phyloP scores from a whole-genome alignment of 1,140 invertebrate species.

The Calosoma granatense region DNA sequence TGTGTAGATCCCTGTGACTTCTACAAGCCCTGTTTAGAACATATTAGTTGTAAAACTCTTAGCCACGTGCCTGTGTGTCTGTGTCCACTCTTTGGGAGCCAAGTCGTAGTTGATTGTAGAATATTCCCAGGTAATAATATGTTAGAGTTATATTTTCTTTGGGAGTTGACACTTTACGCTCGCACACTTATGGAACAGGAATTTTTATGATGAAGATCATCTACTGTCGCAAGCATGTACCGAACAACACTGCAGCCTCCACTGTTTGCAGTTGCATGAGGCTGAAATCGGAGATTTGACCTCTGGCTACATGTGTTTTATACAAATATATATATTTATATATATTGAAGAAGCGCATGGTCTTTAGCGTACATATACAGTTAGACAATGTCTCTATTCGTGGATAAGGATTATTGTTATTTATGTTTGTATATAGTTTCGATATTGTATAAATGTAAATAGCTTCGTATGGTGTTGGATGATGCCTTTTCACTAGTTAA shows the following conservation, averaged over 20 bases:
- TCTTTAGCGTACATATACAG: background rate
- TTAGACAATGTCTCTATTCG: background rate
- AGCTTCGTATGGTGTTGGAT: background rate
- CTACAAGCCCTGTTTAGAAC: slow-evolving; percentile 30
- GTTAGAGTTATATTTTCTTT: slow-evolving; percentile 13
- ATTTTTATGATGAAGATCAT: slow-evolving; percentile 11
- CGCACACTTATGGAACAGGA: slow-evolving; percentile 7
- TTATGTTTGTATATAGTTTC: background rate
- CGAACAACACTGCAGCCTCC: slow-evolving; percentile 18
- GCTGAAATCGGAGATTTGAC: slow-evolving; percentile 5
- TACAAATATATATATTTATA: background rate
- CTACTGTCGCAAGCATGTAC: slow-evolving; percentile 4
- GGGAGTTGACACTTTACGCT: slow-evolving; percentile 12
- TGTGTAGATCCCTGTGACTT: slow-evolving; percentile 47
- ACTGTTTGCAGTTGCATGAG: slow-evolving; percentile 20
- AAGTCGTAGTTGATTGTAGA: slow-evolving; percentile 38
- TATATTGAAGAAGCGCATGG: background rate
- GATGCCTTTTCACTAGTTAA: background rate
- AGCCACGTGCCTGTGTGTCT: slow-evolving; percentile 42
- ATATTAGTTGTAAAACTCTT: slow-evolving; percentile 35
- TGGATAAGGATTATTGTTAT: background rate
- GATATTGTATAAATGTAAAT: slow-evolving; percentile 5
- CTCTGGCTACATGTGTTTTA: background rate
- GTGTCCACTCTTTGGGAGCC: slow-evolving; percentile 32
- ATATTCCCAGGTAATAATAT: slow-evolving; percentile 41